Evolutionary conservation across 2,888 invertebrate species (phyloP), one percentile per base, ranked within the genome.

Genomic region (Ischnura elegans): DNA sequence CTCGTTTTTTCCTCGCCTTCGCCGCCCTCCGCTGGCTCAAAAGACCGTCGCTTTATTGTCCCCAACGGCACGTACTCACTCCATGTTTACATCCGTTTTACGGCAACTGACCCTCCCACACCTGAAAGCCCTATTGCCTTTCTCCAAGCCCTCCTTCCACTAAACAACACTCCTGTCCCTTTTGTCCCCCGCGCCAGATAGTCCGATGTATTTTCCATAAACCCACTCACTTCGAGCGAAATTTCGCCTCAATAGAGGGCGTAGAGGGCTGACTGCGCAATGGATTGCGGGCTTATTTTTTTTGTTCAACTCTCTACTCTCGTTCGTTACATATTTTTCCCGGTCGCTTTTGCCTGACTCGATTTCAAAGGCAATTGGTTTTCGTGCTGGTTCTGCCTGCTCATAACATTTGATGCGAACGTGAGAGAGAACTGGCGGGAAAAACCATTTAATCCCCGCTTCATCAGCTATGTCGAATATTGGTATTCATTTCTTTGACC

Each of bases 11-110:
- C 86, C 45, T 25, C 46, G 21, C 5, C 85, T 10, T 21, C 36
- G 42, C n/a, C 85, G 4, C 36, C 43, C 5, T 6, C 43, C 85
- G 21, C 42, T 25, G 16, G 8, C 51, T 51, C 51, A 51, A 51
- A 13, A 76, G 13, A 36, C 29, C 76, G 13, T 10, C 36, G 10
- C 36, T 76, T 36, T 76, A 76, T 76, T 76, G 76, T 36, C 76
- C 76, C 36, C 29, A 36, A 76, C 29, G 76, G 76, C 76, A 76
- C 76, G 76, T 36, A 76, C 29, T 36, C 76, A 76, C 29, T 36
- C 76, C 76, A 36, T 76, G 76, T 76, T 76, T 76, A 76, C 76
- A 76, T 76, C 76, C 36, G 76, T 76, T 76, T 76, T 76, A 76
- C 76, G 76, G 36, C 29, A 16, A 5, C 36, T 76, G 76, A 76